Conservation (phyloP, 2,888 invertebrate genomes). For the Alsophila aescularia region DNA sequence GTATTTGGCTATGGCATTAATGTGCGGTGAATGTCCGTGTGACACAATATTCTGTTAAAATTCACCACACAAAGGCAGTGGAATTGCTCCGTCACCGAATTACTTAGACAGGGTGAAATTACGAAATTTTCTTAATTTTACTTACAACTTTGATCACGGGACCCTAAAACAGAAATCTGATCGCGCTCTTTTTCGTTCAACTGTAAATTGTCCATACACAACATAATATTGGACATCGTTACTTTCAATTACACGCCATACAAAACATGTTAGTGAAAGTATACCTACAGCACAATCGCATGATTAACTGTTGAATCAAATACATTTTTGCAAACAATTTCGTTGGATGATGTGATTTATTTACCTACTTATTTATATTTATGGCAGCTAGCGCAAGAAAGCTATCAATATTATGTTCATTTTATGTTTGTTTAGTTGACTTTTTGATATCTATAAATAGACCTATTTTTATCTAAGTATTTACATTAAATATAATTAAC, state of each 20-base stretch:
- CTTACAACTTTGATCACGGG: background rate
- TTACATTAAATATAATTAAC: too few species aligned
- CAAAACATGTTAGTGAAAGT: conserved; percentile 43
- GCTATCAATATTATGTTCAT: background rate
- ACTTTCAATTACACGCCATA: conserved; percentile 40
- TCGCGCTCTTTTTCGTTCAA: conserved; percentile 8
- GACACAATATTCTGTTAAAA: background rate
- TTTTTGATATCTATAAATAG: background rate
- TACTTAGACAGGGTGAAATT: background rate
- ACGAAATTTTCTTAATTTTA: background rate
- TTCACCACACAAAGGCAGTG: background rate
- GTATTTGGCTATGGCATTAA: background rate
- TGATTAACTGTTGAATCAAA: conserved; percentile 36
- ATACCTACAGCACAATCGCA: conserved; percentile 31
- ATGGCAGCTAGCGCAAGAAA: background rate
- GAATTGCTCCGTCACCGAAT: background rate
- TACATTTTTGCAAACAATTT: conserved; percentile 31
- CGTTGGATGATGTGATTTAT: conserved; percentile 21
- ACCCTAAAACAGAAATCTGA: conserved; percentile 9
- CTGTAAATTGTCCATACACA: conserved; percentile 23
- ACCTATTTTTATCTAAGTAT: too few species aligned
- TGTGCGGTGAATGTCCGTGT: background rate
- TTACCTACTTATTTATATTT: conserved; percentile 12
- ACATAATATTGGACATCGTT: conserved; percentile 32
- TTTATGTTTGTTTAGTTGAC: conserved; percentile 7